Evolutionary conservation across 2,797 vertebrate genomes (phyloP), one percentile per base, ranked within the genome.

Genomic region (Cephalopachus bancanus): DNA sequence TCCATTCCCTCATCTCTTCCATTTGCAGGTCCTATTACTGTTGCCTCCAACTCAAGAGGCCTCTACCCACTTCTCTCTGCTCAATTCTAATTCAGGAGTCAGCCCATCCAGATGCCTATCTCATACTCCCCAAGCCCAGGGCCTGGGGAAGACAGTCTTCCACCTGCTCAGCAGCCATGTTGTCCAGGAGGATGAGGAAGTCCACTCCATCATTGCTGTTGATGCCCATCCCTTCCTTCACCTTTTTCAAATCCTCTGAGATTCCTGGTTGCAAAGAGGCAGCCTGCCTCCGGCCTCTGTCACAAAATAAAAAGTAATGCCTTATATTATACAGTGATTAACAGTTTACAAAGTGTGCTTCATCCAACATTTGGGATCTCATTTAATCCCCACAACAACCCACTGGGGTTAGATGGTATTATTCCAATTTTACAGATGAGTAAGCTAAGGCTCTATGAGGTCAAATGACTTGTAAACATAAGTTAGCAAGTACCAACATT

Each of bases 151-250:
- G 33, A 64, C 1, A 49, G 90, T 60, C 28, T 11, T 33, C 97
- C 97, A 99, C 99, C 99, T 99, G 98, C 98, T 99, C 99, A 71
- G 99, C 99, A 96, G 99, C 98, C 98, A 99, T 97, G 97, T 99
- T 99, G 97, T 99, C 99, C 17, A 99, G 98, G 97, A 99, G 99
- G 95, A 98, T 96, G 97, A 99, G 98, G 98, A 99, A 99, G 98
- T 99, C 99, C 69, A 99, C 92, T 5, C 86, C 85, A 4, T 99
- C 97, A 49, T 98, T 98, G 64, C 71, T 65, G 30, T 97, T 95
- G 30, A 99, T 98, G 93, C 99, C 99, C 98, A 99, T 90, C 5
- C 93, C 98, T 3, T 97, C 98, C 97, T 99, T 99, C 98, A 99
- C 98, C 93, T 98, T 99, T 97, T 98, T 98, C 98, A 99, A 98